A percentile compares a stretch with the other conserved stretches of the same genome.
phyloP scores from a whole-genome alignment of 2,797 vertebrate genomes.

The Delichon dasypus region DNA sequence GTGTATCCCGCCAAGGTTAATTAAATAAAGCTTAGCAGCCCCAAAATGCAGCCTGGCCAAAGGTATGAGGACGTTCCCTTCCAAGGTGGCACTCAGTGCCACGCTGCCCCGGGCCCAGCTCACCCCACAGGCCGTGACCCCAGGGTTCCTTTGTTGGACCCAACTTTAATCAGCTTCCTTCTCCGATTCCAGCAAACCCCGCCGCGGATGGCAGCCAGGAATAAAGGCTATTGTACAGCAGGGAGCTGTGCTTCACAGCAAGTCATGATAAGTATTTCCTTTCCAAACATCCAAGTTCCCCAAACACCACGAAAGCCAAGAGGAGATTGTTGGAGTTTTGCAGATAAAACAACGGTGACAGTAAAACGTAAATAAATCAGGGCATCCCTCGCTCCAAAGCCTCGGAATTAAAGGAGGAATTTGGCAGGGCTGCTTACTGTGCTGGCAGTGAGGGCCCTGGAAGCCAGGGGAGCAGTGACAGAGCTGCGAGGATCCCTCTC shows the following conservation, averaged over 20 bases:
- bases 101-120: not conserved
- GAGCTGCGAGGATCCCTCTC: constrained; percentile 74
- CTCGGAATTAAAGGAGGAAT: not conserved
- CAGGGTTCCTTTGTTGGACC: constrained; percentile 10
- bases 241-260: not conserved
- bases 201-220: not conserved
- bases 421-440: constrained; percentile 75
- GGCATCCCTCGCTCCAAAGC: not conserved
- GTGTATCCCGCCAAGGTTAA: not conserved
- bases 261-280: constrained; percentile 25
- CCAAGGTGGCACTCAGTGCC: not conserved
- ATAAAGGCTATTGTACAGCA: not conserved
- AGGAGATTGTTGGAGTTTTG: not conserved
- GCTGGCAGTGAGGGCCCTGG: constrained; percentile 87
- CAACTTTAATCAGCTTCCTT: constrained; percentile 45
- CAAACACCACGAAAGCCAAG: not conserved
- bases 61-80: rapidly evolving
- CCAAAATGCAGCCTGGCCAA: not conserved
- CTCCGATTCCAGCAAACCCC: constrained; percentile 6
- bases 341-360: not conserved
- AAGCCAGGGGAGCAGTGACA: constrained; percentile 86
- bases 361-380: not conserved
- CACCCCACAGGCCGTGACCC: not conserved
- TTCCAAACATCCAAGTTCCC: constrained; percentile 18
- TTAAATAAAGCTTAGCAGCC: constrained; percentile 19